These are phyloP conservation scores for Hyla sarda DNA, from an alignment of 2,113 vertebrate genomes.

Conservation along the genomic window DNA sequence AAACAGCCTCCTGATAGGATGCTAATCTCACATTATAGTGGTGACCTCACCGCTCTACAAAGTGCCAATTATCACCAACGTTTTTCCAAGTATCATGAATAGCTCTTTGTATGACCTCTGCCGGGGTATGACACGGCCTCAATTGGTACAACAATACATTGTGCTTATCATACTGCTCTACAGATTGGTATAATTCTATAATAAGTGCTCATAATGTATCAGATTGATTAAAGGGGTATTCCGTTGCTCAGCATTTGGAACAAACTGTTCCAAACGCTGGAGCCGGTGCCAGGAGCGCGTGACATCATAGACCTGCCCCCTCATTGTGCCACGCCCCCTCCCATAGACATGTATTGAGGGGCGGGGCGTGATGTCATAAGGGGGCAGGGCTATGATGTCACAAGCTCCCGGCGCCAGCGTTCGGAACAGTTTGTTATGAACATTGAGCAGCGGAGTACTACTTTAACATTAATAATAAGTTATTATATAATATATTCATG, in stretches of 20 bases:
- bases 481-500: neutral
- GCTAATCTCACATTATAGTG: slow-evolving; percentile 75
- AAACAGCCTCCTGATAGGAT: slow-evolving; percentile 69
- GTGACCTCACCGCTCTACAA: slow-evolving; percentile 75
- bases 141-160: neutral
- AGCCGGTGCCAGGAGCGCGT: too few relatives aligned
- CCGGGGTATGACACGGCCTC: neutral
- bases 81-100: slow-evolving; percentile 72
- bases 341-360: too few relatives aligned
- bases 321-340: too few relatives aligned
- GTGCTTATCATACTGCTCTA: neutral
- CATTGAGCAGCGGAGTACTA: too few relatives aligned
- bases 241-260: too few relatives aligned
- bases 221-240: too few relatives aligned
- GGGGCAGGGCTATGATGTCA: too few relatives aligned
- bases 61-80: slow-evolving; percentile 76
- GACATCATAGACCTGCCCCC: too few relatives aligned
- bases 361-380: too few relatives aligned
- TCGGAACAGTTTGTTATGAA: too few relatives aligned
- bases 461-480: neutral
- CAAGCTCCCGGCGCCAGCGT: too few relatives aligned
- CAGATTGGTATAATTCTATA: neutral
- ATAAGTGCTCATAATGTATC: neutral
- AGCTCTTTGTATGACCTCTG: slow-evolving; percentile 65
- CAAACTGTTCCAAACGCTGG: too few relatives aligned